Conservation (phyloP, 2,797 vertebrate species). For the Adrianichthys oophorus region DNA sequence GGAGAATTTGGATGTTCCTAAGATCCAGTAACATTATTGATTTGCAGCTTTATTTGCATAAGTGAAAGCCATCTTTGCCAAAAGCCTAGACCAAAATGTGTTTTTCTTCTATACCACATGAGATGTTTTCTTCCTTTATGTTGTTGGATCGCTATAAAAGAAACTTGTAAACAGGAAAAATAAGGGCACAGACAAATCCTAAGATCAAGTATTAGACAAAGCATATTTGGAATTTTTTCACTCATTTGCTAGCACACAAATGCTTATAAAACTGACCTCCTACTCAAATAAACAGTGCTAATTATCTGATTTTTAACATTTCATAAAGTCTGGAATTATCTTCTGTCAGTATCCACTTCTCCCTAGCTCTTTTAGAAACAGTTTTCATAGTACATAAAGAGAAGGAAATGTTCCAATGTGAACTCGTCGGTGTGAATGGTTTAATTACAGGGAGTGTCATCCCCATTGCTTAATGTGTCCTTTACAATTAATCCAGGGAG, state of each 20-base stretch:
- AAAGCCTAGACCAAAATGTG: background rate
- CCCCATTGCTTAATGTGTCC: slow-evolving; percentile 74
- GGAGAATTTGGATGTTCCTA: too few relatives aligned
- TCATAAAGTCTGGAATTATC: background rate
- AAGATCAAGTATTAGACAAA: background rate
- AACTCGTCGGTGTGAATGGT: slow-evolving; percentile 70
- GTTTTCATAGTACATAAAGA: slow-evolving; percentile 21
- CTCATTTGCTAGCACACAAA: background rate
- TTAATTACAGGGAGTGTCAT: slow-evolving; percentile 80
- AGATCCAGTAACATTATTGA: too few relatives aligned
- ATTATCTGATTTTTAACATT: background rate
- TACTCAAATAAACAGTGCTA: too few relatives aligned
- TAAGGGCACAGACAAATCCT: background rate
- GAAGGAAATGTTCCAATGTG: slow-evolving; percentile 60
- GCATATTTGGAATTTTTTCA: background rate
- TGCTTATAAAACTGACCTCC: too few relatives aligned
- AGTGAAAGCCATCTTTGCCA: background rate
- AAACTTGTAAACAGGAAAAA: background rate
- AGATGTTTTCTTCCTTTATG: background rate
- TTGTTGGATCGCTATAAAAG: background rate
- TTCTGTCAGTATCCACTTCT: background rate
- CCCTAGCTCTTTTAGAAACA: slow-evolving; percentile 15
- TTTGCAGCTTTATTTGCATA: too few relatives aligned
- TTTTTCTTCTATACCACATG: background rate
- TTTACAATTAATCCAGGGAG: slow-evolving; percentile 76